Conservation (phyloP, 2,888 invertebrate genomes). For the Chymomyza caudatula region DNA sequence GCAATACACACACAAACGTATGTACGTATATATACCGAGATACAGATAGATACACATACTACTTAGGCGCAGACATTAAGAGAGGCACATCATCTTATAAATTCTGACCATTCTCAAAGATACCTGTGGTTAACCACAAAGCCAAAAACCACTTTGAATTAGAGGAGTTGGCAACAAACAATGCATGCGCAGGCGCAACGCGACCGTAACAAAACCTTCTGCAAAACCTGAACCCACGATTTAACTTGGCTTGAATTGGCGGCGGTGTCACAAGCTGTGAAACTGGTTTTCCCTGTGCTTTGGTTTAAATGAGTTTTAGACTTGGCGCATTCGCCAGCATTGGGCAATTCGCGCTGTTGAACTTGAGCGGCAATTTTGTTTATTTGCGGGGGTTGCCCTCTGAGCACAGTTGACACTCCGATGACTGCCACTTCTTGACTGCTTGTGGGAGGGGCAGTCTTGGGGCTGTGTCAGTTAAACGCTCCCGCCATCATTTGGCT, state of each 20-base stretch:
- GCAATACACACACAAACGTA: constrained; percentile 24
- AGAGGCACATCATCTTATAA: constrained; percentile 67
- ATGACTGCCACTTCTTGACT: background rate
- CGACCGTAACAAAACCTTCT: background rate
- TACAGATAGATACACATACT: constrained; percentile 2
- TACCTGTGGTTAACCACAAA: constrained; percentile 66
- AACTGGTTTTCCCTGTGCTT: constrained; percentile 52
- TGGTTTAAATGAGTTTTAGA: constrained; percentile 26
- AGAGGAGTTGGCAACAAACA: background rate
- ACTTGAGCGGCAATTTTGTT: constrained; percentile 26
- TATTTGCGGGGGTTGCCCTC: constrained; percentile 4
- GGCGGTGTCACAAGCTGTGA: background rate
- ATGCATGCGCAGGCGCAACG: constrained; percentile 3
- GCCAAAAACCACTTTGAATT: constrained; percentile 9
- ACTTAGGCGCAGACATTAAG: background rate
- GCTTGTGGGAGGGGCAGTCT: background rate
- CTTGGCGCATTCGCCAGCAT: constrained; percentile 30
- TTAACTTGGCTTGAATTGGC: background rate
- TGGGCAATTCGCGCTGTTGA: constrained; percentile 38
- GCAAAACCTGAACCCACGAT: background rate
- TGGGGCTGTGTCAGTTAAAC: background rate
- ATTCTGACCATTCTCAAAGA: constrained; percentile 57
- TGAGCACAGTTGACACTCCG: background rate
- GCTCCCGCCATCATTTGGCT: constrained; percentile 3
- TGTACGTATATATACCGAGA: too few species aligned